Evolutionary conservation across 2,113 vertebrate genomes (phyloP).

Genomic region (Pycnonotus jocosus): DNA sequence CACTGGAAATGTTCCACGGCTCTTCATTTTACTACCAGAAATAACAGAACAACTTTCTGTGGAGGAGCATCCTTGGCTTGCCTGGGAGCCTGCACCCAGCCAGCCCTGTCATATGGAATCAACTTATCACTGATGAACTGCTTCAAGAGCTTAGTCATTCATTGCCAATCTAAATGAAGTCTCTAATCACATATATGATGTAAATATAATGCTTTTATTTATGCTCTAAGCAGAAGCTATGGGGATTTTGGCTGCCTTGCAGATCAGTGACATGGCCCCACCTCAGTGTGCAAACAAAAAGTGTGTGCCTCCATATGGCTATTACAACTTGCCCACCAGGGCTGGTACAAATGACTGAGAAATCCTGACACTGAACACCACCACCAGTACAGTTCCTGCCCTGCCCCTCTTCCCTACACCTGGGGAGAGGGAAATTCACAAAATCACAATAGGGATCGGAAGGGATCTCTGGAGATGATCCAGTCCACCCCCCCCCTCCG

Average conservation of each 20-base stretch:
- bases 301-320: accelerated
- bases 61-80: background rate
- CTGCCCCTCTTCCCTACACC: no score
- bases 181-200: accelerated
- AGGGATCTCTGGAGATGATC: background rate
- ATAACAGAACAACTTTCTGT: background rate
- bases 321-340: accelerated
- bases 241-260: background rate
- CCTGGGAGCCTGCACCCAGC: background rate
- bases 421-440: background rate
- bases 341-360: no score
- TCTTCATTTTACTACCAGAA: background rate
- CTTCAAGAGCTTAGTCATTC: background rate
- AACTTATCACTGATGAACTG: background rate
- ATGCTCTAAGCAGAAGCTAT: accelerated
- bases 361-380: background rate
- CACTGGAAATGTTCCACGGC: no score
- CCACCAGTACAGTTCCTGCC: no score
- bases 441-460: background rate
- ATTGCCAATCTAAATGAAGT: background rate
- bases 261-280: accelerated
- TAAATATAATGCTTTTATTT: background rate
- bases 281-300: background rate
- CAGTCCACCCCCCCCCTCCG: accelerated
- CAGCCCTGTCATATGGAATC: accelerated